A percentile compares a stretch with the other conserved stretches of the same genome.
Conservation (phyloP, 2,888 invertebrate genomes). For the Meghimatium bilineatum region DNA sequence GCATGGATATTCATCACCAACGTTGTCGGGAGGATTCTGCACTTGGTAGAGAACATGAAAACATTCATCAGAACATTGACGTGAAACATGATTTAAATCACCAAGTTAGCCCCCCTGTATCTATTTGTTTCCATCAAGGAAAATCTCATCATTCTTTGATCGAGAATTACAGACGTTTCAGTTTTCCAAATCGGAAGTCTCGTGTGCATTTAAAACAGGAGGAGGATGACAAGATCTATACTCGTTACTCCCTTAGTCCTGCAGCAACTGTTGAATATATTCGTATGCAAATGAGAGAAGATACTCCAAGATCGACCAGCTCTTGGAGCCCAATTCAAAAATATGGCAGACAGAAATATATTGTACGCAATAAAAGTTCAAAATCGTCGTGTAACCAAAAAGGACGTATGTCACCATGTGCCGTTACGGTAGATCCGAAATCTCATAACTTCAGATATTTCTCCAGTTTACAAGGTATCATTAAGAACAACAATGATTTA, state of each 20-base stretch:
- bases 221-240: background rate
- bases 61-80: no score
- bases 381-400: background rate
- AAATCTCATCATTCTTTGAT: background rate
- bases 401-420: background rate
- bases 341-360: background rate
- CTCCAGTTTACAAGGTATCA: background rate
- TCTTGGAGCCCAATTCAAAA: background rate
- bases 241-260: slow-evolving; percentile 21
- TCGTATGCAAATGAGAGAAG: slow-evolving; percentile 13
- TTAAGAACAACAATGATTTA: background rate
- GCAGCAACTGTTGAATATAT: slow-evolving; percentile 38
- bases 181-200: background rate
- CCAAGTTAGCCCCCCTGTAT: no score
- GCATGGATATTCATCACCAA: no score
- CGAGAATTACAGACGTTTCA: background rate
- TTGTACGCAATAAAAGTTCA: background rate
- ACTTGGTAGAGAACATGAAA: no score
- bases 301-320: background rate
- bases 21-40: no score
- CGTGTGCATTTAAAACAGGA: background rate
- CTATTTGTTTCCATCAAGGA: background rate
- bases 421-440: background rate
- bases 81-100: no score
- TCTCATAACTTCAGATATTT: background rate